These are phyloP conservation scores for Tenebrio molitor DNA, from an alignment of 1,140 invertebrate genomes.

Conservation along the genomic window DNA sequence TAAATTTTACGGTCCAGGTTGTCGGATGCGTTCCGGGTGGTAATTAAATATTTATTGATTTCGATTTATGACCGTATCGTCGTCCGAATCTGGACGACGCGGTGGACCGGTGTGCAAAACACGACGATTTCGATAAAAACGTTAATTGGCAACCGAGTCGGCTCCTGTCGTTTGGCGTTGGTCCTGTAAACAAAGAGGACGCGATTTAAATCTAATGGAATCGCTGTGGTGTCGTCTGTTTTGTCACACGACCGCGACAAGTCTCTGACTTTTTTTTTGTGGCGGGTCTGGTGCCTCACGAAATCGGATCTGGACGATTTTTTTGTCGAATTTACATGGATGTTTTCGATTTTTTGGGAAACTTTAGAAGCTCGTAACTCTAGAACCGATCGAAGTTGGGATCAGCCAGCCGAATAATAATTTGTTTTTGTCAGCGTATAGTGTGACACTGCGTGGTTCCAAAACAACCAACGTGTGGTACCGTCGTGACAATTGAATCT, in stretches of 20 bases:
- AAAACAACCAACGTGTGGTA: too few species aligned
- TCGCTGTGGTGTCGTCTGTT: conserved; percentile 1
- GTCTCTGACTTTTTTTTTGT: conserved; percentile 5
- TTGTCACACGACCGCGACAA: conserved; percentile 13
- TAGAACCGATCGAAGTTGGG: conserved; percentile 1
- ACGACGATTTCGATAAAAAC: conserved; percentile 16
- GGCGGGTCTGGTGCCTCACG: conserved; percentile 6
- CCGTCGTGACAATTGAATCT: too few species aligned
- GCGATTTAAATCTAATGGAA: conserved; percentile 23
- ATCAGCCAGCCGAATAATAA: too few species aligned
- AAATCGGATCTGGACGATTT: conserved; percentile 17
- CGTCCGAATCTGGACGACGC: too few species aligned
- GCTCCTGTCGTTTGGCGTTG: conserved; percentile 13
- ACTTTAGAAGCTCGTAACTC: conserved; percentile 17
- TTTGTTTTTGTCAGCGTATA: too few species aligned
- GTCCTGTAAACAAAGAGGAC: conserved; percentile 18
- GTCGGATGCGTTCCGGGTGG: not conserved
- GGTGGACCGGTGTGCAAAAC: not conserved
- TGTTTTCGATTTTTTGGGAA: conserved; percentile 1
- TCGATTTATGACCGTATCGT: conserved; percentile 5
- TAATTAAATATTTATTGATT: conserved; percentile 19
- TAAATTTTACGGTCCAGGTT: not conserved
- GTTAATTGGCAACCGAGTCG: conserved; percentile 11
- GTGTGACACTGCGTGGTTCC: too few species aligned
- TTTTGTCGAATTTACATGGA: conserved; percentile 15